Conservation (phyloP, 2,113 vertebrate species). For the Oceanodroma tethys region DNA sequence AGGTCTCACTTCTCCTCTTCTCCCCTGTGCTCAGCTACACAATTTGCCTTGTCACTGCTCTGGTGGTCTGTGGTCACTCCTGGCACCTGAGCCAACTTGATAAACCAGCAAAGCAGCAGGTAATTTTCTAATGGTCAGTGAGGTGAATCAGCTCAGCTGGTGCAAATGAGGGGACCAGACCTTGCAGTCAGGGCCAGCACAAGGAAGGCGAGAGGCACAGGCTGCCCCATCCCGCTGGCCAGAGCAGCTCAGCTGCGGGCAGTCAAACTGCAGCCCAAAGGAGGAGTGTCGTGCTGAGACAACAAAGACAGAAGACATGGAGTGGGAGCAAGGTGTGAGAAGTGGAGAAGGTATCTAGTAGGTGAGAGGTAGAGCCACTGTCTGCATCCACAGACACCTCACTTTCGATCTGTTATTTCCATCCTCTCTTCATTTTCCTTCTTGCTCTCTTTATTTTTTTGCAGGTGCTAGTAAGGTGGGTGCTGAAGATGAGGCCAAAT, state of each 20-base stretch:
- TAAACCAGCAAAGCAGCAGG: background rate
- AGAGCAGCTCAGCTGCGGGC: background rate
- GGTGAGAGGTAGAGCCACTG: background rate
- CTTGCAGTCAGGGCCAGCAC: background rate
- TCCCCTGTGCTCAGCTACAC: background rate
- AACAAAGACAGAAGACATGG: background rate
- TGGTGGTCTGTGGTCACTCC: background rate
- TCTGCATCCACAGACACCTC: background rate
- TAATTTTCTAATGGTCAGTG: background rate
- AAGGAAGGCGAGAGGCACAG: background rate
- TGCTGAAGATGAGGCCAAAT: background rate
- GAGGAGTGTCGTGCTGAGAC: background rate
- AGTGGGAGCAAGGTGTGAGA: background rate
- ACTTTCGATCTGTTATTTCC: background rate
- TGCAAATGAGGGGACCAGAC: fast-evolving
- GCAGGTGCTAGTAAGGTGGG: background rate
- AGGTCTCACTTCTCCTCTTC: background rate
- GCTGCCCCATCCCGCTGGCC: background rate
- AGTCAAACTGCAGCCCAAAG: background rate
- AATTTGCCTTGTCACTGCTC: background rate
- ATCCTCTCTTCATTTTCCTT: background rate
- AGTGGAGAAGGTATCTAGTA: background rate
- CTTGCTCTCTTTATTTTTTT: background rate
- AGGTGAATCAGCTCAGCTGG: background rate
- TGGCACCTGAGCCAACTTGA: background rate